These are phyloP conservation scores for Oncorhynchus tshawytscha DNA, from an alignment of 2,113 vertebrate genomes.

Conservation along the genomic window DNA sequence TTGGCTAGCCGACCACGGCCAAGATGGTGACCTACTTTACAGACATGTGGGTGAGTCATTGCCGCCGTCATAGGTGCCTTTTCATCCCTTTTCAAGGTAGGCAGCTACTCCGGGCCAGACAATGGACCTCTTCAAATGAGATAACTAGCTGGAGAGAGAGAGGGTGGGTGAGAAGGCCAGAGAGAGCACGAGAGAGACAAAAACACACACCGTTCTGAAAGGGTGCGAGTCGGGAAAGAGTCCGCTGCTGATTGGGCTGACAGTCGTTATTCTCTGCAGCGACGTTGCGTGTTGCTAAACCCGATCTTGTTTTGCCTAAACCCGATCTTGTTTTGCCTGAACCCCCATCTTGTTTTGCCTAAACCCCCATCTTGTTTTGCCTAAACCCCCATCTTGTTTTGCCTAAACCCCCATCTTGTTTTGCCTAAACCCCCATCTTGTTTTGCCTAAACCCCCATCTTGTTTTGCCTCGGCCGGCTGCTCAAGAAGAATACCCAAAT, in stretches of 20 bases:
- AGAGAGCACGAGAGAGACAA: not conserved
- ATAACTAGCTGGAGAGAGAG: not conserved
- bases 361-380: too few relatives aligned
- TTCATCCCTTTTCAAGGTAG: not conserved
- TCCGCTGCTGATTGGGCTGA: not conserved
- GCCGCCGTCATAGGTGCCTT: slow-evolving; percentile 20
- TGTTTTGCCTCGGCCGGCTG: not conserved
- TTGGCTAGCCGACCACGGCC: slow-evolving; percentile 29
- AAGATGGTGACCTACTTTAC: slow-evolving; percentile 56
- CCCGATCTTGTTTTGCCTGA: too few relatives aligned
- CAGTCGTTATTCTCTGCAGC: not conserved
- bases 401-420: too few relatives aligned
- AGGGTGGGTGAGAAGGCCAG: not conserved
- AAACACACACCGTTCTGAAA: not conserved
- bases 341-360: too few relatives aligned
- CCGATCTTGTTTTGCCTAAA: too few relatives aligned
- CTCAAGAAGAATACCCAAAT: not conserved
- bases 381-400: too few relatives aligned
- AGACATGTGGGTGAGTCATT: slow-evolving; percentile 45
- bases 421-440: too few relatives aligned
- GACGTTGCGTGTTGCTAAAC: not conserved
- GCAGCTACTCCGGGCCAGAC: not conserved
- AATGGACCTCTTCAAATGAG: not conserved
- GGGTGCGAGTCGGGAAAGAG: not conserved
- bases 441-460: too few relatives aligned